A percentile compares a stretch with the other conserved stretches of the same genome.
Conservation (phyloP, 2,888 invertebrate species). For the Heliconius ethilla region DNA sequence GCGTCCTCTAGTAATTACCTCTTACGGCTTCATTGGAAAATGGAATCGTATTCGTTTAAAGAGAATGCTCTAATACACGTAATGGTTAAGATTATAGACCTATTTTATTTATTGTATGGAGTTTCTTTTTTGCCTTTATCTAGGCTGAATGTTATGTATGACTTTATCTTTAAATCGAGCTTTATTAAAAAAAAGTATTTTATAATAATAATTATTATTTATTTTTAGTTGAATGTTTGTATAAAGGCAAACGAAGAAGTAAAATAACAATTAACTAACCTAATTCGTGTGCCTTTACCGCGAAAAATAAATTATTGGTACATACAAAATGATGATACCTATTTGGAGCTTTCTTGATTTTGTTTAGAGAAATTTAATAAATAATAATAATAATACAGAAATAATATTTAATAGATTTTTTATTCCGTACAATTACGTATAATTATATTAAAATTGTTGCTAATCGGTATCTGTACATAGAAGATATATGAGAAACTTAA, state of each 20-base stretch:
- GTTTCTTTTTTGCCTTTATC: neutral
- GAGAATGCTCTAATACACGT: neutral
- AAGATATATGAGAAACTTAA: no score
- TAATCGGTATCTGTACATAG: no score
- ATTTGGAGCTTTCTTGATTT: no score
- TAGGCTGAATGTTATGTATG: neutral
- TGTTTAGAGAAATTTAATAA: neutral
- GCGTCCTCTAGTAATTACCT: slow-evolving; percentile 19
- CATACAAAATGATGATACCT: no score
- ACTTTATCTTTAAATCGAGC: neutral
- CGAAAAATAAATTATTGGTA: no score
- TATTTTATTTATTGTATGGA: neutral
- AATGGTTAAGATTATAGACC: neutral
- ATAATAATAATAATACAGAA: neutral
- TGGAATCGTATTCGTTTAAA: slow-evolving; percentile 5
- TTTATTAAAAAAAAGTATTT: neutral
- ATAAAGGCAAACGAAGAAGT: no score
- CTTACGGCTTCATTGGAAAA: slow-evolving; percentile 23
- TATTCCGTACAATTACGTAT: no score
- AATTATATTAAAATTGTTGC: no score
- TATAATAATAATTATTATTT: no score
- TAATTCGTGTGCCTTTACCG: no score
- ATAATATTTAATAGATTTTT: neutral
- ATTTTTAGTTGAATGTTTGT: no score
- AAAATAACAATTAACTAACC: no score